Conservation (phyloP, 2,888 invertebrate species). For the Craniophora ligustri region DNA sequence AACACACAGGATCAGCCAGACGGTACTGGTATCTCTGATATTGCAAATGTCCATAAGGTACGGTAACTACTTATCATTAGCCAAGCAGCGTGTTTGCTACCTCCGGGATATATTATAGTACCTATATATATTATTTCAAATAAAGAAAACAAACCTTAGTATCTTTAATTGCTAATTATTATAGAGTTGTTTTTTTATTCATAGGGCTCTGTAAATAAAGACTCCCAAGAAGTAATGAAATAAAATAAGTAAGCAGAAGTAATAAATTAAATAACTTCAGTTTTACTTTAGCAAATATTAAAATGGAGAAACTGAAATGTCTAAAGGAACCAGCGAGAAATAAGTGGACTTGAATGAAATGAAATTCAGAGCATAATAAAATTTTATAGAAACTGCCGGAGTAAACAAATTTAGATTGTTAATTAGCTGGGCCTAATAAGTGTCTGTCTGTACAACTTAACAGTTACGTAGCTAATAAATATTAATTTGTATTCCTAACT, state of each 20-base stretch:
- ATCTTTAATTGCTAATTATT: neutral
- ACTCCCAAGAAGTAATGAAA: slow-evolving; percentile 6
- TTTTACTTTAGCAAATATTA: slow-evolving; percentile 41
- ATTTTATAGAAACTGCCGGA: slow-evolving; percentile 49
- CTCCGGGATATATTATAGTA: too few relatives aligned
- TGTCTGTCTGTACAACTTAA: slow-evolving; percentile 38
- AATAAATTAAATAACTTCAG: slow-evolving; percentile 37
- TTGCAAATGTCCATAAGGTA: too few relatives aligned
- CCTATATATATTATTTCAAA: too few relatives aligned
- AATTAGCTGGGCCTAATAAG: slow-evolving; percentile 58
- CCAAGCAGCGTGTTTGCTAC: too few relatives aligned
- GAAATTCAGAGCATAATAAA: slow-evolving; percentile 52
- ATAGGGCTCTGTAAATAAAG: neutral
- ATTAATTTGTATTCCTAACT: slow-evolving; percentile 16
- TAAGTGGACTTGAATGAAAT: slow-evolving; percentile 44
- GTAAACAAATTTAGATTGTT: slow-evolving; percentile 60
- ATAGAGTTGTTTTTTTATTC: neutral
- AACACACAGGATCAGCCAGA: too few relatives aligned
- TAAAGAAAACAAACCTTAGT: too few relatives aligned
- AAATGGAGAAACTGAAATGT: slow-evolving; percentile 46
- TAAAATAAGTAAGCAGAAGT: slow-evolving; percentile 9
- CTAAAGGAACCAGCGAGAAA: slow-evolving; percentile 28
- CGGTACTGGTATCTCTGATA: too few relatives aligned
- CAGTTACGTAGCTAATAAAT: slow-evolving; percentile 26
- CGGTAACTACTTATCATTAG: too few relatives aligned